Evolutionary conservation across 2,888 invertebrate species (phyloP).

Genomic region (Rhagonycha lutea): DNA sequence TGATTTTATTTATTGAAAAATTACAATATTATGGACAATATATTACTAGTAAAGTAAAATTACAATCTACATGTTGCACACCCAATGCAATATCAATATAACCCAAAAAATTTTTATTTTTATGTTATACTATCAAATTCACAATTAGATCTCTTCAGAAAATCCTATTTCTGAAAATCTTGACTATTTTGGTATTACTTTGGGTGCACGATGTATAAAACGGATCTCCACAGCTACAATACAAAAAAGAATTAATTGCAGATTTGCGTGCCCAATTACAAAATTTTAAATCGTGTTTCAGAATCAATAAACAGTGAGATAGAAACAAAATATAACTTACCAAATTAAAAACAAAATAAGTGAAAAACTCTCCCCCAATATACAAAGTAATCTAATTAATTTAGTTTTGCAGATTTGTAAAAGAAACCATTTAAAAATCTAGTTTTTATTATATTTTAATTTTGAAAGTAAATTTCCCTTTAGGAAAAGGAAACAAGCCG

Average conservation of each 20-base stretch:
- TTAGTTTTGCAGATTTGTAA: background rate
- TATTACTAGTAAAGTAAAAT: background rate
- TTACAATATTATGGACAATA: background rate
- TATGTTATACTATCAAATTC: too few relatives aligned
- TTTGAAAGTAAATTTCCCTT: too few relatives aligned
- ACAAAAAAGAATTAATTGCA: background rate
- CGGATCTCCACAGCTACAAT: background rate
- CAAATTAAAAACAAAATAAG: background rate
- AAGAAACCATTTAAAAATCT: background rate
- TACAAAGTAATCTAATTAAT: background rate
- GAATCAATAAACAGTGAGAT: background rate
- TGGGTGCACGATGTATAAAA: background rate
- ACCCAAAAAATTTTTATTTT: too few relatives aligned
- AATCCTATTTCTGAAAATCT: too few relatives aligned
- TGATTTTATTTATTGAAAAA: background rate
- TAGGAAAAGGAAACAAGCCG: too few relatives aligned
- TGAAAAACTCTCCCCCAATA: background rate
- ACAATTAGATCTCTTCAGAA: too few relatives aligned
- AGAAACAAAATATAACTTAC: background rate
- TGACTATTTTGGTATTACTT: too few relatives aligned
- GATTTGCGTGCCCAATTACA: background rate
- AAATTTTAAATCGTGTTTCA: background rate
- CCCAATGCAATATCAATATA: too few relatives aligned
- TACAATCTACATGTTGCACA: background rate
- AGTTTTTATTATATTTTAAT: too few relatives aligned